These are phyloP conservation scores for Rhabdomys dilectus DNA, from an alignment of 2,113 vertebrate species.

Conservation along the genomic window DNA sequence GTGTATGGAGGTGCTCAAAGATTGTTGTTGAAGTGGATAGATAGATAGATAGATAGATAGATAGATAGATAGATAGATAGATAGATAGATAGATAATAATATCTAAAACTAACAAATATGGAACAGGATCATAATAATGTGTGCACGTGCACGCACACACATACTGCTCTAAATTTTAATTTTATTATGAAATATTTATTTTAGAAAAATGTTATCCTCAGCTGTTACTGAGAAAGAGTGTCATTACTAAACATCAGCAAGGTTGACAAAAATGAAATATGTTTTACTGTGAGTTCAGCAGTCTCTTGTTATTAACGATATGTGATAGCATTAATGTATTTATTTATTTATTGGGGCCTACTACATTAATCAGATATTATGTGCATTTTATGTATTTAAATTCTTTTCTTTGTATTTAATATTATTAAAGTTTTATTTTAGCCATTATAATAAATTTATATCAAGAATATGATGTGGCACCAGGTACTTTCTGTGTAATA, in stretches of 20 bases:
- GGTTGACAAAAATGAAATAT: constrained; percentile 12
- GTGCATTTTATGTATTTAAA: neutral
- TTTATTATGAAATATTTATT: constrained; percentile 20
- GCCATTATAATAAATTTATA: neutral
- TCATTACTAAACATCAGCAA: neutral
- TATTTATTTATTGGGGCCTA: neutral
- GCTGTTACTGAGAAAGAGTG: neutral
- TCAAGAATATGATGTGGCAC: neutral
- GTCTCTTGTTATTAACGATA: neutral
- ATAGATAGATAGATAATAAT: neutral
- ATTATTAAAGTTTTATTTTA: constrained; percentile 43
- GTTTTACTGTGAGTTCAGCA: neutral
- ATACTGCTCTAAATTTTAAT: neutral
- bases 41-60: no score
- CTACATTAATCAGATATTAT: neutral
- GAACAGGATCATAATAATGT: neutral
- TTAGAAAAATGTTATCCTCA: neutral
- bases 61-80: no score
- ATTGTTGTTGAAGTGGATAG: no score
- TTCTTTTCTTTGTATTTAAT: neutral
- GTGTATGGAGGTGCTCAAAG: neutral
- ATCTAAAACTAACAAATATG: neutral
- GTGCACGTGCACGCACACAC: no score
- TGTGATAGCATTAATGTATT: neutral
- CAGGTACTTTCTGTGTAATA: neutral